Evolutionary conservation across 2,113 vertebrate species (phyloP), one percentile per base, ranked within the genome.

Genomic region (Bathybates hornii): DNA sequence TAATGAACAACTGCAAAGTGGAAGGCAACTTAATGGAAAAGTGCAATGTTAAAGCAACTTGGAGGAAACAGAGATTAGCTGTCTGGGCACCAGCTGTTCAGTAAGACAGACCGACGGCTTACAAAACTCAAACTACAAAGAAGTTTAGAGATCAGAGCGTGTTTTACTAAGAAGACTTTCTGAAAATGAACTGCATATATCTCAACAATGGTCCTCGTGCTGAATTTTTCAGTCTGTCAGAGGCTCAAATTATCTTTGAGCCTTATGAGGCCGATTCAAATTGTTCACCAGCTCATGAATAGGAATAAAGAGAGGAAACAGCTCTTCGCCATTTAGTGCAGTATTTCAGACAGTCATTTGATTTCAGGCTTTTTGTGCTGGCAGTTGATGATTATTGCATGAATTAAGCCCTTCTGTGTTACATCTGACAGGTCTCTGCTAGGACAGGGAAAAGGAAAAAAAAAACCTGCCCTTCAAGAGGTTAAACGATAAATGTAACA

Each of bases 231-330:
- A 52, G 17, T 78, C 73, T 78, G 73, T 78, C 45, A 52, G 73
- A 52, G 10, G 27, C 17, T 52, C 73, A 6, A 52, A 78, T 87
- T 27, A 53, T 89, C 86, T 83, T 56, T 87, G 50, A 89, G 61
- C 86, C 32, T 59, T 21, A 13, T 36, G 68, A 89, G 82, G 81
- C 61, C 48, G 56, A 83, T 71, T 92, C 56, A 89, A 63, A 88
- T 86, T 82, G 82, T 92, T 89, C 87, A 82, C 68, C 52, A 53
- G 80, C 76, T 92, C 76, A 92, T 93, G 86, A 91, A 94, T 90
- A 87, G 83, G 78, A 91, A 93, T 87, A 29, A 86, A 84, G 81
- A 63, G 41, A 54, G 36, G 50, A 29, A 85, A 57, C 53, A 21
- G 79, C 84, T 88, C 91, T 82, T 91, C 85, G 90, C 84, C 83